phyloP scores from a whole-genome alignment of 2,888 invertebrate species.

The Caenorhabditis imperialis region DNA sequence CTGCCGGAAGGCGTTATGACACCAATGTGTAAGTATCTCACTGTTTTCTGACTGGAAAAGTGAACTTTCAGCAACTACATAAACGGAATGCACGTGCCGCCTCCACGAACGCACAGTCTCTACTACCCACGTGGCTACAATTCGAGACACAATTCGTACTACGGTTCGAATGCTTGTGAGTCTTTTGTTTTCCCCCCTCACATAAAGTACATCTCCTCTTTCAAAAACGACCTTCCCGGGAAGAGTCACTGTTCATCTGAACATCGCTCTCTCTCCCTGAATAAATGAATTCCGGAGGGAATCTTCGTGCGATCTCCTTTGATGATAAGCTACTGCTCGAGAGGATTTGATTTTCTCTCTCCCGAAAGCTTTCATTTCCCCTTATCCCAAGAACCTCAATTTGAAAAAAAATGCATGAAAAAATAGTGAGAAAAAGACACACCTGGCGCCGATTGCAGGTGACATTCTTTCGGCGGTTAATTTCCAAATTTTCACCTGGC shows the following conservation, averaged over 20 bases:
- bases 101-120: conserved; percentile 58
- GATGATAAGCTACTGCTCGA: conserved; percentile 24
- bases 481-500: background rate
- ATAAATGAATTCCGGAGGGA: conserved; percentile 25
- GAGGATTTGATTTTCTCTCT: background rate
- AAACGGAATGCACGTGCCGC: conserved; percentile 51
- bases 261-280: conserved; percentile 18
- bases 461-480: too few relatives aligned
- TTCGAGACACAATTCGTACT: conserved; percentile 49
- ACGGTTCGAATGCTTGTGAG: conserved; percentile 66
- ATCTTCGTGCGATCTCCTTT: conserved; percentile 1
- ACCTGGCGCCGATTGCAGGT: too few relatives aligned
- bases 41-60: background rate
- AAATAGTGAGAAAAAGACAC: too few relatives aligned
- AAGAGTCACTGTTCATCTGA: too few relatives aligned
- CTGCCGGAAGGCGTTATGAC: conserved; percentile 52
- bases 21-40: conserved; percentile 46
- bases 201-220: conserved; percentile 21
- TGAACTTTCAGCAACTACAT: conserved; percentile 47
- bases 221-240: conserved; percentile 22
- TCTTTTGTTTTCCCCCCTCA: conserved; percentile 22
- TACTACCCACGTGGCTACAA: conserved; percentile 64
- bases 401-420: too few relatives aligned
- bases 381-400: too few relatives aligned
- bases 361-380: too few relatives aligned